Percentiles rank a stretch among this genome's conserved stretches.
These are phyloP conservation scores for Hermaeophaga mercurialis DNA, from an alignment of 2,888 invertebrate genomes.

Conservation along the genomic window DNA sequence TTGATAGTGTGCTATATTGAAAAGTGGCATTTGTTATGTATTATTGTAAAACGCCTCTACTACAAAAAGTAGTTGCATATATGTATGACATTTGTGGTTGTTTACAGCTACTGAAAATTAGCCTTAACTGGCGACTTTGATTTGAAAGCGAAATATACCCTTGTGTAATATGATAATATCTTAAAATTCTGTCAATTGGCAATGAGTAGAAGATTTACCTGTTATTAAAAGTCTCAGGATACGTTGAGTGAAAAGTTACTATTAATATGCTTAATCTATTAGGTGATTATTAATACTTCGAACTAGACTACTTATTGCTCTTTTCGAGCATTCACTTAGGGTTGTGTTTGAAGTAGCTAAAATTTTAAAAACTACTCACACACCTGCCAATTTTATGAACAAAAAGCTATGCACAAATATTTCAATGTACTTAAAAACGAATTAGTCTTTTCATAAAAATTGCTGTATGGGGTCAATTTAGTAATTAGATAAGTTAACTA, in stretches of 20 bases:
- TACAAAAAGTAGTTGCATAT: too few relatives aligned
- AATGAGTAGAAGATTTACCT: neutral
- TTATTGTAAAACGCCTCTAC: too few relatives aligned
- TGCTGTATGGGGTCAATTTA: conserved; percentile 21
- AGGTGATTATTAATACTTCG: too few relatives aligned
- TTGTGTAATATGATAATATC: too few relatives aligned
- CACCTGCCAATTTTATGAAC: conserved; percentile 36
- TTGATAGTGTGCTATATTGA: too few relatives aligned
- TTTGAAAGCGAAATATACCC: too few relatives aligned
- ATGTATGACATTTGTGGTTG: too few relatives aligned
- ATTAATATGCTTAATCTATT: neutral
- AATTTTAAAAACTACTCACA: conserved; percentile 31
- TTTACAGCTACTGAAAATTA: too few relatives aligned
- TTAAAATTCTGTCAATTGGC: too few relatives aligned
- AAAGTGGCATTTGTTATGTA: too few relatives aligned
- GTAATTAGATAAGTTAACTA: conserved; percentile 9
- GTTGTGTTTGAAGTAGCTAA: conserved; percentile 11
- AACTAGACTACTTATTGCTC: too few relatives aligned
- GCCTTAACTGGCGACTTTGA: too few relatives aligned
- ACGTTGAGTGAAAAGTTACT: conserved; percentile 4
- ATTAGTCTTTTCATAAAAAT: conserved; percentile 10
- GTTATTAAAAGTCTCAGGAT: neutral
- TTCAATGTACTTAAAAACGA: conserved; percentile 37
- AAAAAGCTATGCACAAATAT: conserved; percentile 37
- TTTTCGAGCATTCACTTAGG: neutral